Conservation (phyloP, 2,888 invertebrate genomes). For the Drosophila lutescens region DNA sequence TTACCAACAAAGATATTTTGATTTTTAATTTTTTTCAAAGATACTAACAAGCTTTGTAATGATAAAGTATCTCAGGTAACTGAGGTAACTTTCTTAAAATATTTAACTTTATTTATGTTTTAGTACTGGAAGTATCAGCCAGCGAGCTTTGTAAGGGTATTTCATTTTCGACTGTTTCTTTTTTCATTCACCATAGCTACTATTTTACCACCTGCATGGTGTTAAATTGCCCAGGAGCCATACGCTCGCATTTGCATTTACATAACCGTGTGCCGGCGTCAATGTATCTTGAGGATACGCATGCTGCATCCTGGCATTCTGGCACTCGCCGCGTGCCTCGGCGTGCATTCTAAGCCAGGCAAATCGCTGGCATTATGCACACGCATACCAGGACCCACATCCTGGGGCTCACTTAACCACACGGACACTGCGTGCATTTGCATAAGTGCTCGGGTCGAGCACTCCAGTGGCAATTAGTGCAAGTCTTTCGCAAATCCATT, state of each 20-base stretch:
- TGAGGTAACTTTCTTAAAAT: too few relatives aligned
- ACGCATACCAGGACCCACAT: conserved; percentile 12
- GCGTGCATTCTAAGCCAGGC: conserved; percentile 32
- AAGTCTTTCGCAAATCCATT: conserved; percentile 4
- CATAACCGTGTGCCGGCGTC: conserved; percentile 51
- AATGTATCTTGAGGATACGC: conserved; percentile 62
- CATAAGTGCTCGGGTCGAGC: conserved; percentile 32
- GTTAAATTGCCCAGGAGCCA: conserved; percentile 78
- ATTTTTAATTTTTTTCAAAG: background rate
- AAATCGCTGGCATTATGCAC: conserved; percentile 49
- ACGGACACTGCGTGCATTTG: conserved; percentile 24
- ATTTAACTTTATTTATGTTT: too few relatives aligned
- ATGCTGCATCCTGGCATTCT: background rate
- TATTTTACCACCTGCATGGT: conserved; percentile 38
- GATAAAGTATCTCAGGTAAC: too few relatives aligned
- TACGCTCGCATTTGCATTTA: conserved; percentile 65
- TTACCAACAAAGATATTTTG: background rate
- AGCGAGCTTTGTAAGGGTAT: background rate
- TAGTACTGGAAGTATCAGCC: too few relatives aligned
- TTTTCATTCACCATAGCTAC: background rate
- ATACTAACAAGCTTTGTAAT: too few relatives aligned
- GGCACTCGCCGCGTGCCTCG: conserved; percentile 39
- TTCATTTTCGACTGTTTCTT: too few relatives aligned
- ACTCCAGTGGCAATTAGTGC: conserved; percentile 52
- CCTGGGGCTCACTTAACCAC: conserved; percentile 11